Base-by-base conservation (phyloP, 1,140 invertebrate species). In the Tetraneura akinire region DNA sequence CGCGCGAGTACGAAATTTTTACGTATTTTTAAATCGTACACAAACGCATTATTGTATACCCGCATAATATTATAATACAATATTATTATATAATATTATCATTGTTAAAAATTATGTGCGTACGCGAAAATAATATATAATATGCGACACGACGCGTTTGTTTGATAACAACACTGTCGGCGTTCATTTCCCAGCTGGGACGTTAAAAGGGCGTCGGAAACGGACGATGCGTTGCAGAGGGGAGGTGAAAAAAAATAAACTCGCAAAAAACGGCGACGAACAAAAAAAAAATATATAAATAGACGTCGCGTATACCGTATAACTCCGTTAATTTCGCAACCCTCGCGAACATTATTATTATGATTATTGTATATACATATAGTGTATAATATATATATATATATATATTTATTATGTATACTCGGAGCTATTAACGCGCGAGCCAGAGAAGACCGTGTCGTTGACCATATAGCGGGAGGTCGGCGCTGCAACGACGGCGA, bases 101-200 rank as follows among this genome's bases (percentile, higher is more conserved):
- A 47, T 73, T 73, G 53, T 73, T 73, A 73, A n/a, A n/a, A n/a
- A n/a, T n/a, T n/a, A n/a, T n/a, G n/a, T n/a, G n/a, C n/a, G n/a
- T n/a, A n/a, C n/a, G n/a, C n/a, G n/a, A n/a, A n/a, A n/a, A n/a
- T n/a, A n/a, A n/a, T n/a, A n/a, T n/a, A n/a, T n/a, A n/a, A n/a
- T n/a, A n/a, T n/a, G n/a, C n/a, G n/a, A n/a, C n/a, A n/a, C n/a
- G n/a, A n/a, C n/a, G n/a, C n/a, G n/a, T n/a, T n/a, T n/a, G n/a
- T n/a, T n/a, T 23, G 66, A 37, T 76, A 76, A 76, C 57, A 76
- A 76, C 73, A 21, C 73, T 21, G 51, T 76, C 73, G 21, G 51
- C 73, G 21, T 29, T 76, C 57, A 76, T 76, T 76, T 76, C 73
- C 73, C 73, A 37, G 32, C 73, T 76, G 73, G 73, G 73, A 76